Evolutionary conservation across 2,797 vertebrate genomes (phyloP).

Genomic region (Megaceryle alcyon): DNA sequence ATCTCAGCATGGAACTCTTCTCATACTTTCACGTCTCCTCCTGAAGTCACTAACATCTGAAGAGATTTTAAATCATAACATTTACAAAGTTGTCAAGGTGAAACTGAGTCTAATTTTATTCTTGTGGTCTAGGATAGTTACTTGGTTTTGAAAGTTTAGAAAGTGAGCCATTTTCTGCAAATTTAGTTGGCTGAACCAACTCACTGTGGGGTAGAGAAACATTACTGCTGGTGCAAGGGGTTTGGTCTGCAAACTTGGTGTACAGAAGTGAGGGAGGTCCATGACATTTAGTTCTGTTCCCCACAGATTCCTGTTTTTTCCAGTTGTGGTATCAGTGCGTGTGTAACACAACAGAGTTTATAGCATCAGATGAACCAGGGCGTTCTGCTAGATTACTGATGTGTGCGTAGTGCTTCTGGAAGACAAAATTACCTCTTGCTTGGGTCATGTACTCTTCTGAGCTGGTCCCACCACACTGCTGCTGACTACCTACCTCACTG

Average conservation of each 20-base stretch:
- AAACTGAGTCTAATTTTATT: neutral
- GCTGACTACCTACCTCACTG: neutral
- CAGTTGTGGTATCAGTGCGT: neutral
- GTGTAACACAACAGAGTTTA: neutral
- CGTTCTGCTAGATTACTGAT: neutral
- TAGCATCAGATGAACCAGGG: neutral
- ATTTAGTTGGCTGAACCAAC: neutral
- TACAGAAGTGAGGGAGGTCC: neutral
- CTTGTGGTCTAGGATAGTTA: neutral
- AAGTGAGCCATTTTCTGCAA: neutral
- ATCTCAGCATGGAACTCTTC: neutral
- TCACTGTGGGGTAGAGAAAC: neutral
- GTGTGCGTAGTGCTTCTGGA: neutral
- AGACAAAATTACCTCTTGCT: neutral
- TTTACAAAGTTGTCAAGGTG: neutral
- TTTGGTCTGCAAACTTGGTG: neutral
- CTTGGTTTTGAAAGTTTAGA: neutral
- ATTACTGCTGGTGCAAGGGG: neutral
- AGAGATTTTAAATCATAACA: neutral
- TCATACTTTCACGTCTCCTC: neutral
- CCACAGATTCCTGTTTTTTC: neutral
- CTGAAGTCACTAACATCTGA: neutral
- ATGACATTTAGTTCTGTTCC: neutral
- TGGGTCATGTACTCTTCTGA: neutral
- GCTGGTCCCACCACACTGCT: neutral